A percentile compares a stretch with the other conserved stretches of the same genome.
phyloP scores from a whole-genome alignment of 2,797 vertebrate genomes.

The Mormyrus proboscirostris region DNA sequence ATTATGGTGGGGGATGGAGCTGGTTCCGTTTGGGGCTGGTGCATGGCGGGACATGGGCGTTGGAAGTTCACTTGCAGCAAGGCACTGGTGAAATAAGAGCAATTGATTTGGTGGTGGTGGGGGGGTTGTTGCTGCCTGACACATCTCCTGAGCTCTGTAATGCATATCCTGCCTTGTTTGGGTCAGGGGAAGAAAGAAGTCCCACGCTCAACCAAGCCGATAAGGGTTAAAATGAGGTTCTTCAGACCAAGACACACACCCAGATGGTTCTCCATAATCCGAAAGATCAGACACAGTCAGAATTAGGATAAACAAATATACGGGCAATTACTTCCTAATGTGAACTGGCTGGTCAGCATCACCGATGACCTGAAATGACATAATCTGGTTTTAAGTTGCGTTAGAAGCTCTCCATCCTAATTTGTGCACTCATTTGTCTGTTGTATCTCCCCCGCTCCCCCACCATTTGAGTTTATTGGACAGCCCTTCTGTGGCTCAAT shows the following conservation, averaged over 20 bases:
- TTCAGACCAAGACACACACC: not conserved
- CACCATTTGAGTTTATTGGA: not conserved
- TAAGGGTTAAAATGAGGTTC: not conserved
- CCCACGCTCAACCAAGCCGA: not conserved
- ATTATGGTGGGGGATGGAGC: not conserved
- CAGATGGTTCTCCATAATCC: constrained; percentile 22
- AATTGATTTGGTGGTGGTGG: not conserved
- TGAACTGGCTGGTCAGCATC: constrained; percentile 19
- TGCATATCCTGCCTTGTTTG: not conserved
- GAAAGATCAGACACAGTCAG: constrained; percentile 17
- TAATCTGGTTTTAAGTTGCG: constrained; percentile 12
- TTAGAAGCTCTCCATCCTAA: constrained; percentile 13
- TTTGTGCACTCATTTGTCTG: constrained; percentile 12
- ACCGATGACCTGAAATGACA: not conserved
- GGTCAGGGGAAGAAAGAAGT: too few species aligned
- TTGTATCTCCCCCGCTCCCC: not conserved
- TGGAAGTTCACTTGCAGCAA: not conserved
- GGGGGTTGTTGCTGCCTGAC: not conserved
- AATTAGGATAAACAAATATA: constrained; percentile 25
- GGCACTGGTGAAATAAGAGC: constrained; percentile 11
- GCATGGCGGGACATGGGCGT: not conserved
- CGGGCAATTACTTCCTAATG: constrained; percentile 24
- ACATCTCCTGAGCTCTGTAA: not conserved
- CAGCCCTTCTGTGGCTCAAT: not conserved
- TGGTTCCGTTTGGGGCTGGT: not conserved